A percentile compares a stretch with the other conserved stretches of the same genome.
Conservation (phyloP, 2,888 invertebrate species). For the Lymantria monacha region DNA sequence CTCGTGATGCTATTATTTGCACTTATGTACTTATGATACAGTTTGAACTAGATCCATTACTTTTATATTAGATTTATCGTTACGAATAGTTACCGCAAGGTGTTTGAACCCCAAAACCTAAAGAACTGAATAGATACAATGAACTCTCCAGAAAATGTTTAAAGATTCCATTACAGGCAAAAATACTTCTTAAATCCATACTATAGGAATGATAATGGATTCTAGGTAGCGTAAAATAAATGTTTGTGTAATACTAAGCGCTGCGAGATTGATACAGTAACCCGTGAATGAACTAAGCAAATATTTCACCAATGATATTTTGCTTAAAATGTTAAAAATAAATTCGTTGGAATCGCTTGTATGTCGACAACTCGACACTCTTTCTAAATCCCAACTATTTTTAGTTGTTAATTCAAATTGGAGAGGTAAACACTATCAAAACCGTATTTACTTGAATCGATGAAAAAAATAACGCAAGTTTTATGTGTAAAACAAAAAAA, state of each 20-base stretch:
- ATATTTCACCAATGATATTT: constrained; percentile 38
- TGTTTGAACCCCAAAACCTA: constrained; percentile 30
- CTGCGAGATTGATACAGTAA: constrained; percentile 52
- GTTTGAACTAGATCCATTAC: too few relatives aligned
- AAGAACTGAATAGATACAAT: constrained; percentile 26
- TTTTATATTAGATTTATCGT: not conserved
- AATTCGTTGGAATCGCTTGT: constrained; percentile 15
- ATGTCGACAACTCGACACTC: constrained; percentile 3
- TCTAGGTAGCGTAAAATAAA: constrained; percentile 23
- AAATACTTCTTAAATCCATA: constrained; percentile 18
- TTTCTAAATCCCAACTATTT: constrained; percentile 5
- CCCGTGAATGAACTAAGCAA: constrained; percentile 51
- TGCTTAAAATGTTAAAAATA: constrained; percentile 17
- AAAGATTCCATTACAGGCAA: constrained; percentile 11
- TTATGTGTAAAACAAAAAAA: too few relatives aligned
- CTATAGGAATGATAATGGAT: constrained; percentile 19
- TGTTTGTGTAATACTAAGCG: constrained; percentile 42
- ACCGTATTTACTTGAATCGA: not conserved
- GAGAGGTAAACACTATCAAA: constrained; percentile 3
- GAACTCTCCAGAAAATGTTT: constrained; percentile 18
- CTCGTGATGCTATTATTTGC: too few relatives aligned
- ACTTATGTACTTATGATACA: too few relatives aligned
- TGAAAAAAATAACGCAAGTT: not conserved
- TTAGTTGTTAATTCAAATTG: constrained; percentile 7
- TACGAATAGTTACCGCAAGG: constrained; percentile 28